Conservation (phyloP, 2,797 vertebrate species). For the Gallinago stenura region DNA sequence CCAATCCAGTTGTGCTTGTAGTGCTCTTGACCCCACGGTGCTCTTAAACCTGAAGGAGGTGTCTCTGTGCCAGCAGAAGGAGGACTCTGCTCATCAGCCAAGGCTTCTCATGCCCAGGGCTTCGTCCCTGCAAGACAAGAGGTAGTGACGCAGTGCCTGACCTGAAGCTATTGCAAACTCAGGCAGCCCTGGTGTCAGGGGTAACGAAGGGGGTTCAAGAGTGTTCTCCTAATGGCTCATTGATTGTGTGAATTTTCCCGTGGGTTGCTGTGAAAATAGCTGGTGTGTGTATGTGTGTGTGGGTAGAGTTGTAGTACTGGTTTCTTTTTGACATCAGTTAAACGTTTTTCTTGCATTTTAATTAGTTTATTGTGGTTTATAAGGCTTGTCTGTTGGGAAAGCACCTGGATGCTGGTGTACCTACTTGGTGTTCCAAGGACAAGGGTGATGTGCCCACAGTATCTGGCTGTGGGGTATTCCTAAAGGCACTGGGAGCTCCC, state of each 20-base stretch:
- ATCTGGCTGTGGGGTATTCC: background rate
- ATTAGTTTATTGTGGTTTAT: background rate
- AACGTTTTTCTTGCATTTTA: background rate
- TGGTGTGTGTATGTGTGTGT: background rate
- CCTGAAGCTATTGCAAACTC: background rate
- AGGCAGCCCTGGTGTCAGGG: background rate
- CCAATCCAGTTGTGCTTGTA: fast-evolving
- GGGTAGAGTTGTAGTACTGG: background rate
- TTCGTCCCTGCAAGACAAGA: background rate
- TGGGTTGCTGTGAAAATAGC: slow-evolving; percentile 48
- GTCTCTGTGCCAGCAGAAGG: background rate
- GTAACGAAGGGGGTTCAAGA: background rate
- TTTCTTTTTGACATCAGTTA: slow-evolving; percentile 16
- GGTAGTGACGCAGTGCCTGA: background rate
- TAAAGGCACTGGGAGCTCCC: background rate
- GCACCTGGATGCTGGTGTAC: background rate
- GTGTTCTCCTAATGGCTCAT: slow-evolving; percentile 1
- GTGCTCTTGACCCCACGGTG: background rate
- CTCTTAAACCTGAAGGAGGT: background rate
- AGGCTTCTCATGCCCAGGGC: background rate
- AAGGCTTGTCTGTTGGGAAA: background rate
- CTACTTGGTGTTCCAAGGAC: background rate
- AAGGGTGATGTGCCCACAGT: background rate
- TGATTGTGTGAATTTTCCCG: slow-evolving; percentile 41
- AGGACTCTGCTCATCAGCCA: background rate